Evolutionary conservation across 1,140 invertebrate genomes (phyloP), one percentile per base, ranked within the genome.

Genomic region (Calosoma granatense): DNA sequence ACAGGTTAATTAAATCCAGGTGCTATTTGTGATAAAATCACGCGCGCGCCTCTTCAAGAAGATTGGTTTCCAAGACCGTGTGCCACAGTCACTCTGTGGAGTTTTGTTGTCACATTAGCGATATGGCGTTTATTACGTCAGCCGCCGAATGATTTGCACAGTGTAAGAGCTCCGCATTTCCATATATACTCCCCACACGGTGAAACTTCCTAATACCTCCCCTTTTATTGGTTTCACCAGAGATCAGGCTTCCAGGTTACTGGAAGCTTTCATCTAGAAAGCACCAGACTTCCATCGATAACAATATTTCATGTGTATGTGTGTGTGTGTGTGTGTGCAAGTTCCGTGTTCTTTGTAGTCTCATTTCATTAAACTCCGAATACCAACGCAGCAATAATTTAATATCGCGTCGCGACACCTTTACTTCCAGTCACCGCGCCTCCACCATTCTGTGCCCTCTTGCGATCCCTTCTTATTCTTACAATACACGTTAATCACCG

Each of bases 21-120:
- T 47, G 15, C 41, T 47, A 47, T 47, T 47, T 47, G 41, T 17
- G 41, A 11, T 47, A 47, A 47, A 47, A 47, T 47, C 41, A 47
- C 4, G 15, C 41, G 26, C 26, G 26, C 6, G 6, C 41, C 4
- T 11, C 41, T 11, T 47, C n/a, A 47, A 9, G 41, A 47, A 47
- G 41, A 47, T 47, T 47, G 41, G 41, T 47, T 47, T 17, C 17
- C 6, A n/a, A 9, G 6, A 36, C 26, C n/a, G n/a, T 9, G 26
- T n/a, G n/a, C n/a, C n/a, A n/a, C n/a, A n/a, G 26, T 6, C 26
- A n/a, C 26, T 36, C 26, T 36, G 26, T 36, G 26, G n/a, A n/a
- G n/a, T n/a, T n/a, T n/a, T n/a, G n/a, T n/a, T n/a, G n/a, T n/a
- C n/a, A n/a, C n/a, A n/a, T n/a, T n/a, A n/a, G n/a, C n/a, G n/a